Evolutionary conservation across 2,888 invertebrate species (phyloP), one percentile per base, ranked within the genome.

Genomic region (Tetheella fluctuosa): DNA sequence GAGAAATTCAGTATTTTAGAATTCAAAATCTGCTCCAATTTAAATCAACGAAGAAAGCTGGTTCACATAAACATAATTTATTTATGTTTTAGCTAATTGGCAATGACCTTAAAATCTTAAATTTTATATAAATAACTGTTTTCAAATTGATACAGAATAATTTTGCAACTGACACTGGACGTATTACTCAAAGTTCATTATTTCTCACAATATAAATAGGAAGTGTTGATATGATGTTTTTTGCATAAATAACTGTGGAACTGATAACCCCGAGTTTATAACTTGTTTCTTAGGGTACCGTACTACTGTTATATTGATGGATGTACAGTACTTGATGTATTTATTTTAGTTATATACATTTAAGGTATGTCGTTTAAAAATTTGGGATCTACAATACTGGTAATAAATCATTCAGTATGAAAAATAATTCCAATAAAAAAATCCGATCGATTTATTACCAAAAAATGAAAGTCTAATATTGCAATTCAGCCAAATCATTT

Each of bases 1-100:
- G 55, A 34, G 55, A 55, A 55, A 55, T n/a, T 23, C 55, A 55
- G 55, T 23, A 54, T 55, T 55, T 54, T 17, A 4, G 2, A 54
- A 8, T 34, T 34, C 10, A 34, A 54, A 54, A 20, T 17, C 20
- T 30, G 25, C 54, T 54, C 54, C 54, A 54, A n/a, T 20, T 30
- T 54, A 20, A 54, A 30, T 20, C 30, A 10, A 30, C 28, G 55
- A 61, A 59, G 58, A 59, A 65, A 59, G 59, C 63, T 17, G 60
- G 59, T 60, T 62, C 60, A 63, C 52, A 56, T 30, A 15, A 17
- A 54, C 15, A 52, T 15, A 2, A 28, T 25, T 17, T 58, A 55
- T 63, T 59, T 65, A 57, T 58, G 39, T 42, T 28, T 54, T 52
- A 52, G 60, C 53, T 64, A 66, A 66, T 66, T 64, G 62, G 59